Evolutionary conservation across 2,113 vertebrate species (phyloP), one percentile per base, ranked within the genome.

Genomic region (Planiliza haematocheilus): DNA sequence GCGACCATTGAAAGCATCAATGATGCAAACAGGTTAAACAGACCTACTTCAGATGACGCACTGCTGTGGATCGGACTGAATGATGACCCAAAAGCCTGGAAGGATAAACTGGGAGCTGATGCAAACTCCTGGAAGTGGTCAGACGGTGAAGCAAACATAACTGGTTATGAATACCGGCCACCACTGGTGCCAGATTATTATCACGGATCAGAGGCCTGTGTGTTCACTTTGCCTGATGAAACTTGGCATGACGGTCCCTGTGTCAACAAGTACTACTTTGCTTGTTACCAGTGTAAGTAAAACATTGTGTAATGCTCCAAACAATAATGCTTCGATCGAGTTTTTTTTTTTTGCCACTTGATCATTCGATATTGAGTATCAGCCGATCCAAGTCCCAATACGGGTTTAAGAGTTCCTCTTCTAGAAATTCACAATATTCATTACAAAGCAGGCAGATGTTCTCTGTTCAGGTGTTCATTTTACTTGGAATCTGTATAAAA

Each of bases 91-190:
- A 0, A 53, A 11, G n/a, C 45, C 45, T 84, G 67, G 75, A 34
- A 10, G 36, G 21, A 6, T 34, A 46, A 7, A 11, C 9, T 71
- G 56, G 39, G 57, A 7, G 46, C 59, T 37, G 56, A 67, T 0
- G 0, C n/a, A 10, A 83, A 70, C 65, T 70, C 75, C 39, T 83
- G 66, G 75, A 83, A 20, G 46, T 79, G 70, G 66, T 75, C 70
- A 16, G 20, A 55, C 18, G 60, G 56, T 24, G 8, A 45, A 30
- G 30, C n/a, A 1, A 61, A 42, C 61, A 4, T 1, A 39, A 62
- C 24, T 4, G 38, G 24, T 8, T 79, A 52, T 17, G 1, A 21
- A 4, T 4, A 7, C 30, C 74, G 75, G 70, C n/a, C n/a, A n/a
- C n/a, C n/a, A n/a, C n/a, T n/a, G 1, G 0, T 4, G 8, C 55